Base-by-base conservation (phyloP, 2,888 invertebrate genomes). In the Drosophila mimica region DNA sequence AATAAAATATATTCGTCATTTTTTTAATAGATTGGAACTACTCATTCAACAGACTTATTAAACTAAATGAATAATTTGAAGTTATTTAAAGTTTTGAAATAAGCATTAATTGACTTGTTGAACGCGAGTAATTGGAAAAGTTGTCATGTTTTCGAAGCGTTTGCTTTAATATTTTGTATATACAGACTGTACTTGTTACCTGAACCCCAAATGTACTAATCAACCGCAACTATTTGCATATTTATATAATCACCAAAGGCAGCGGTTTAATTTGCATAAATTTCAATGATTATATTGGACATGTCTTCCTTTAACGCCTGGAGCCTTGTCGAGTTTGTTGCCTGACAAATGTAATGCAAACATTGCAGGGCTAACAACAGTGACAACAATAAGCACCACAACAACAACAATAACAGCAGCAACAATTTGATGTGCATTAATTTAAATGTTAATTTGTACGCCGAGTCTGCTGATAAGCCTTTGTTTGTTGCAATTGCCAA, bases 381-480 rank as follows among this genome's bases (percentile, higher is more conserved):
- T 28, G 30, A 36, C 31, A 65, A 31, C n/a, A 15, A 15, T 20
- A 17, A 17, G 3, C 17, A 36, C 6, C 7, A 36, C 4, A 34
- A 34, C 13, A 34, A 52, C 30, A 64, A 28, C 13, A 13, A 49
- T n/a, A 38, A n/a, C 31, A 28, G 17, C 17, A 28, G 8, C 49
- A 51, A 67, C 81, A 70, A 66, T 79, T 76, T 82, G 76, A 79
- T 70, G 80, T 85, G 77, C 70, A 83, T 83, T 86, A 86, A 86
- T 86, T 86, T 86, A 86, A 86, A 86, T 86, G 84, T 86, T 88
- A 86, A 88, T 86, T 83, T 80, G 76, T 76, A 88, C 86, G 88
- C 82, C 84, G 82, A 81, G 78, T 63, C 75, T 73, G 36, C 31
- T 64, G 75, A 75, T 65, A 68, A 58, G 66, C 62, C 82, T 74